Percentiles rank a stretch among this genome's conserved stretches.
These are phyloP conservation scores for Idaea straminata DNA, from an alignment of 2,888 invertebrate genomes.

Conservation along the genomic window DNA sequence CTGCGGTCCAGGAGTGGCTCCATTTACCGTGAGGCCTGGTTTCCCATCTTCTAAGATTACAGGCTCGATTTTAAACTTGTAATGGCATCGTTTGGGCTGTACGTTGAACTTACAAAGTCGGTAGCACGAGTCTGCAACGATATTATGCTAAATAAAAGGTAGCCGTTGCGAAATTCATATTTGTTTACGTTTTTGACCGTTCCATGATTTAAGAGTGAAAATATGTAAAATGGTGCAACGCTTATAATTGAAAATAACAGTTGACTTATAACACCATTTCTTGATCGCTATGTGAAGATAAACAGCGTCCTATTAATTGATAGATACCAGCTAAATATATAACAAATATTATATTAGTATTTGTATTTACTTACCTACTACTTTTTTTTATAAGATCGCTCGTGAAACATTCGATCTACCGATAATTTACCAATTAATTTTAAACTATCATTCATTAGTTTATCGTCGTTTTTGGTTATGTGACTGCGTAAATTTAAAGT, in stretches of 20 bases:
- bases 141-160: slow-evolving; percentile 17
- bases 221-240: neutral
- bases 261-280: neutral
- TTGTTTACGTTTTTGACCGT: slow-evolving; percentile 6
- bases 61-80: slow-evolving; percentile 63
- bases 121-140: slow-evolving; percentile 63
- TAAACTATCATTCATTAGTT: too few species aligned
- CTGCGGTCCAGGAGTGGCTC: slow-evolving; percentile 72
- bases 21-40: slow-evolving; percentile 58
- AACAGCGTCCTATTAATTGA: too few species aligned
- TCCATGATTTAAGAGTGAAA: slow-evolving; percentile 5
- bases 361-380: too few species aligned
- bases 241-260: neutral
- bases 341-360: too few species aligned
- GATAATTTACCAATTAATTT: too few species aligned
- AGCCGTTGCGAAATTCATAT: slow-evolving; percentile 18
- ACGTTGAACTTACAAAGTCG: slow-evolving; percentile 76
- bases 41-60: slow-evolving; percentile 50
- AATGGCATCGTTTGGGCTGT: slow-evolving; percentile 66
- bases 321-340: too few species aligned
- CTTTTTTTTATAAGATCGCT: too few species aligned
- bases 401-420: too few species aligned
- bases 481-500: neutral
- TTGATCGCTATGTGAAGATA: too few species aligned
- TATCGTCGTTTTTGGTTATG: too few species aligned